Conservation (phyloP, 2,797 vertebrate species). For the Cryptoblepharus egeriae region DNA sequence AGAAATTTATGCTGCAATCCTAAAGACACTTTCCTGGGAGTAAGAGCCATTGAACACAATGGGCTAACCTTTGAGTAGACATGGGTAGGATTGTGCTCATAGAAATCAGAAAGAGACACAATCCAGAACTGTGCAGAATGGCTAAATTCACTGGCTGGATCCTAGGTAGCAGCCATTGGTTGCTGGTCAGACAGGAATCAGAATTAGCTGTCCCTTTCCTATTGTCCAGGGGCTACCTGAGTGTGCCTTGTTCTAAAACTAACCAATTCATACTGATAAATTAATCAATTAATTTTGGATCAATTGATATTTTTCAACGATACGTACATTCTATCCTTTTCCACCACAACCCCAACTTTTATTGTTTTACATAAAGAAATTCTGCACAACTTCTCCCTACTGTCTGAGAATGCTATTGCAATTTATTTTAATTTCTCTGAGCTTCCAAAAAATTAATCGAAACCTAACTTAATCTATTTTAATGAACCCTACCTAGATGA, state of each 20-base stretch:
- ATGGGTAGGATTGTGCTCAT: too few species aligned
- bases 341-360: not conserved
- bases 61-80: too few species aligned
- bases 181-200: not conserved
- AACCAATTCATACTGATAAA: too few species aligned
- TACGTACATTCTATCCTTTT: not conserved
- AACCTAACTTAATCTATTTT: constrained; percentile 59
- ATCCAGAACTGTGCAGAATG: not conserved
- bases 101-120: not conserved
- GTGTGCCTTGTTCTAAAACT: too few species aligned
- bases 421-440: constrained; percentile 54
- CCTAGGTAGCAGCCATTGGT: too few species aligned
- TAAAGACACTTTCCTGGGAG: too few species aligned
- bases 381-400: constrained; percentile 5
- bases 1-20: too few species aligned
- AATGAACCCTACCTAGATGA: constrained; percentile 47
- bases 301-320: not conserved
- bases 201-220: too few species aligned
- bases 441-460: constrained; percentile 52
- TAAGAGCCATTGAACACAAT: too few species aligned
- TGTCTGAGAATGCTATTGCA: constrained; percentile 23
- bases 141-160: too few species aligned
- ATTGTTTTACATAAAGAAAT: not conserved
- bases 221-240: too few species aligned
- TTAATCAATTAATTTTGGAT: too few species aligned